phyloP scores from a whole-genome alignment of 2,797 vertebrate genomes.

The Hypotaenidia philippensis region DNA sequence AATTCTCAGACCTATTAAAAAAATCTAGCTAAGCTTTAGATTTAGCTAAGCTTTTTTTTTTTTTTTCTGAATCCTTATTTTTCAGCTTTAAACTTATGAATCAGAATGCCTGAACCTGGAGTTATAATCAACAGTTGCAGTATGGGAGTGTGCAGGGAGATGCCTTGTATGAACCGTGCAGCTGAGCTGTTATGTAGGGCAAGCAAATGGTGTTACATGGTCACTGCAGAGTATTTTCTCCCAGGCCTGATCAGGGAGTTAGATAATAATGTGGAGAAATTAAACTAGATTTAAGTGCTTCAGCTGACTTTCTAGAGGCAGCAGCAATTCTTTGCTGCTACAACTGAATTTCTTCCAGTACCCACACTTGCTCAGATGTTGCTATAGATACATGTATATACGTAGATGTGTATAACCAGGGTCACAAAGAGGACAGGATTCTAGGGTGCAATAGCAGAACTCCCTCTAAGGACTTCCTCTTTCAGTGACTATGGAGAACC shows the following conservation, averaged over 20 bases:
- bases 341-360: background rate
- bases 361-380: background rate
- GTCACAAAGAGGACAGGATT: background rate
- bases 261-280: background rate
- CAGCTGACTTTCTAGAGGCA: background rate
- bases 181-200: background rate
- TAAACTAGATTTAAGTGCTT: background rate
- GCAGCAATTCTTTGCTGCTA: background rate
- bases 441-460: background rate
- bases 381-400: background rate
- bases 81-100: background rate
- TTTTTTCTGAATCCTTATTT: background rate
- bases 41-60: background rate
- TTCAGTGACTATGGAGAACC: background rate
- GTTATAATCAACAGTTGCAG: background rate
- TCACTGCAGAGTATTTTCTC: background rate
- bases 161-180: background rate
- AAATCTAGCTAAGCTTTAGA: too few relatives aligned
- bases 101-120: background rate
- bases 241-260: background rate
- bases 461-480: background rate
- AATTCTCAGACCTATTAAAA: slow-evolving; percentile 2
- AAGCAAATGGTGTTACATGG: background rate
- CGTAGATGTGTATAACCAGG: background rate
- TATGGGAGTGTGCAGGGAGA: background rate